These are phyloP conservation scores for Myrmecophaga tridactyla DNA, from an alignment of 2,113 vertebrate genomes.

Conservation along the genomic window DNA sequence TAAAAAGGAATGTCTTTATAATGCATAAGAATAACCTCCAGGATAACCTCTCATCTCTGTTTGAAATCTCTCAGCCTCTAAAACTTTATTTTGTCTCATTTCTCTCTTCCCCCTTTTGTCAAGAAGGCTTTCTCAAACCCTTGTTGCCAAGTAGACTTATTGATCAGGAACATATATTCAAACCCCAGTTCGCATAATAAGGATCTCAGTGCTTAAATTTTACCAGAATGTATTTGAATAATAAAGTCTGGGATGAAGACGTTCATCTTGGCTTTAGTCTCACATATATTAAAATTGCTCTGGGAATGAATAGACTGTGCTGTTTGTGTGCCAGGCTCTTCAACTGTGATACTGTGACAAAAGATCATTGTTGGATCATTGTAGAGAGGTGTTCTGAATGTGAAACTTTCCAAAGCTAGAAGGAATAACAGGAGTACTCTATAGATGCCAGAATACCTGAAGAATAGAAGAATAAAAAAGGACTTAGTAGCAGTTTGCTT, in stretches of 20 bases:
- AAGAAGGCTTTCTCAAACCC: no score
- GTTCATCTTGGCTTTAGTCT: not conserved
- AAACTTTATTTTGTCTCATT: no score
- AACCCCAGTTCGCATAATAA: fast-evolving
- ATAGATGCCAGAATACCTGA: not conserved
- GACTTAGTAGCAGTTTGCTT: not conserved
- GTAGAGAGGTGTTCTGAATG: not conserved
- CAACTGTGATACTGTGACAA: not conserved
- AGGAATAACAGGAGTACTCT: not conserved
- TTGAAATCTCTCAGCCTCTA: no score
- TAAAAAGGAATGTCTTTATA: no score
- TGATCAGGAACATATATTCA: not conserved
- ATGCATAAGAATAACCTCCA: no score
- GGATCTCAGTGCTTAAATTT: fast-evolving
- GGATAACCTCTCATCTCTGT: no score
- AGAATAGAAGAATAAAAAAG: not conserved
- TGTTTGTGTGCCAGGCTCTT: not conserved
- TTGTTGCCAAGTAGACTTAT: fast-evolving
- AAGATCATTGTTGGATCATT: not conserved
- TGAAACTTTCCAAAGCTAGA: not conserved
- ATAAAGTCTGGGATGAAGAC: not conserved
- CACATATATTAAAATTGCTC: not conserved
- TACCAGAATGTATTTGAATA: not conserved
- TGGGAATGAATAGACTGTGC: fast-evolving
- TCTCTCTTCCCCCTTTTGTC: no score